phyloP scores from a whole-genome alignment of 2,888 invertebrate genomes.

The Pristionchus exspectatus region DNA sequence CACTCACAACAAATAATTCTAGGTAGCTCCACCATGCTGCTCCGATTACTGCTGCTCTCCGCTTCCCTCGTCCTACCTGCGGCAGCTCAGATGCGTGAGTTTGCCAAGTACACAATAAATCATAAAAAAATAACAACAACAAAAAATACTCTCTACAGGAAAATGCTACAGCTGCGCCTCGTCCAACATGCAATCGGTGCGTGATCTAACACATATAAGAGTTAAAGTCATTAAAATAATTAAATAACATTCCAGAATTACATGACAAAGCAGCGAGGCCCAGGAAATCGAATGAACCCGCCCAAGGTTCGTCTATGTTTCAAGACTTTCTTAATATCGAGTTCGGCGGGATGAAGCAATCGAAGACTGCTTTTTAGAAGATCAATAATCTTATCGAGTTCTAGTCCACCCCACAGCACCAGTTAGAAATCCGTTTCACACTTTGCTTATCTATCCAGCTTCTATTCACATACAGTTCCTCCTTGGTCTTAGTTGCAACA shows the following conservation, averaged over 20 bases:
- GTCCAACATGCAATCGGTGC: constrained; percentile 72
- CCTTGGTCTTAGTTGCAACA: no score
- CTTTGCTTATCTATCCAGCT: neutral
- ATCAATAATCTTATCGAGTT: no score
- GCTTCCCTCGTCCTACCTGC: neutral
- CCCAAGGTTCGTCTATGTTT: constrained; percentile 59
- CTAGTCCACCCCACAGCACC: no score
- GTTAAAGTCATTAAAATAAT: constrained; percentile 1
- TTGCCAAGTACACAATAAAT: neutral
- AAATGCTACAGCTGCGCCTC: constrained; percentile 77
- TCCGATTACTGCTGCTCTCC: neutral
- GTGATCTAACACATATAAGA: constrained; percentile 5
- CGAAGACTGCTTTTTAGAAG: no score
- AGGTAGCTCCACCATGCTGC: neutral
- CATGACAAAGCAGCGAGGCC: constrained; percentile 72
- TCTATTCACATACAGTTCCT: no score
- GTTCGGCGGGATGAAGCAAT: no score
- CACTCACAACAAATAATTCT: neutral
- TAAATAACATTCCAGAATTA: constrained; percentile 70
- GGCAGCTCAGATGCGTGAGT: constrained; percentile 11
- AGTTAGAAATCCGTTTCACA: neutral
- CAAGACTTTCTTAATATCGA: neutral
- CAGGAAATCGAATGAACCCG: constrained; percentile 65
- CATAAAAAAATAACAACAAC: constrained; percentile 35
- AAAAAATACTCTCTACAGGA: constrained; percentile 59